Base-by-base conservation (phyloP, 2,888 invertebrate species). In the Ophion ventricosus region DNA sequence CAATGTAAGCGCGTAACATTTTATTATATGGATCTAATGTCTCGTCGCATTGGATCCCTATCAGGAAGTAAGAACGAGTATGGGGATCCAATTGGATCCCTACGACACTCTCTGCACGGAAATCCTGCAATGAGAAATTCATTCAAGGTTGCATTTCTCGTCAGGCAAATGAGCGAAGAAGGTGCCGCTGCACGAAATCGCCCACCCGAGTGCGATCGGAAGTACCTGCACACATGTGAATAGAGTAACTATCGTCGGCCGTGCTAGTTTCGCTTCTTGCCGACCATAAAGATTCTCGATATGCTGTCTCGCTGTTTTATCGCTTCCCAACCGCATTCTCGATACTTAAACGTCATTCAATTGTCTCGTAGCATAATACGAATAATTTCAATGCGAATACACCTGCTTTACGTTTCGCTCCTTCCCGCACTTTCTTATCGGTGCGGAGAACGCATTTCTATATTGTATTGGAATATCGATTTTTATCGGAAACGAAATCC, bases 301-400 rank as follows among this genome's bases (percentile, higher is more conserved):
- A 77, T 61, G 82, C 82, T 67, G 77, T 72, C 73, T 74, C 74
- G 76, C 14, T 57, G 72, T 85, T 87, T 87, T 72, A 29, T 78
- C 40, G 67, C 40, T n/a, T 57, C 43, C 67, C 67, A 25, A 57
- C 57, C 56, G 40, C 40, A 23, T 25, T 76, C 76, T 76, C 76
- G 78, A 83, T 74, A 83, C 87, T 85, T 88, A 88, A 90, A 88
- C 82, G 86, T 85, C 86, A 85, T 85, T 88, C 88, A 84, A 86
- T 86, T 87, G 85, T 89, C 87, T 86, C 80, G 88, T 87, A 85
- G 87, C 86, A 82, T 82, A 83, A 83, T 85, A 80, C 79, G 78
- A 86, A 85, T 84, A 81, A 80, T 74, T 84, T 82, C 43, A 43
- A 59, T 64, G 81, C 76, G 64, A 80, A 17, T 23, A 43, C 63